Conservation (phyloP, 2,888 invertebrate genomes). For the Drosophila recens region DNA sequence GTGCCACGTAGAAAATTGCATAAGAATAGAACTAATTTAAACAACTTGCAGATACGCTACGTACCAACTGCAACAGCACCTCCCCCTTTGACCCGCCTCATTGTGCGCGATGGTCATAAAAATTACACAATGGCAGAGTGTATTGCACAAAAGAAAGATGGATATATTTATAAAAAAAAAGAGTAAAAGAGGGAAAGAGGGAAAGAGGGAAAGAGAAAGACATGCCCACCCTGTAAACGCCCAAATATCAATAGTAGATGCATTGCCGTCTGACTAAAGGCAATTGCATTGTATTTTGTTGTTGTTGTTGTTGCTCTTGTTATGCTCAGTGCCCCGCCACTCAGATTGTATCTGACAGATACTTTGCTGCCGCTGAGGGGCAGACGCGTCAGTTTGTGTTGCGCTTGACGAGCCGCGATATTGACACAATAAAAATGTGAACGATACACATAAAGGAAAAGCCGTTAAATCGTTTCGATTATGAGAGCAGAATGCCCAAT, state of each 20-base stretch:
- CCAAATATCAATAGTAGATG: constrained; percentile 50
- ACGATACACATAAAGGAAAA: constrained; percentile 6
- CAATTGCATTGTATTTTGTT: constrained; percentile 39
- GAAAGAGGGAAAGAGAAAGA: not conserved
- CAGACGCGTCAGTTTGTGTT: constrained; percentile 34
- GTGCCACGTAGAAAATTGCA: constrained; percentile 78
- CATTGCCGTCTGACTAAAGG: constrained; percentile 38
- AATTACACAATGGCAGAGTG: constrained; percentile 64
- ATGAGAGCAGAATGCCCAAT: not conserved
- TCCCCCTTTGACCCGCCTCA: constrained; percentile 7
- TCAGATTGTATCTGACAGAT: constrained; percentile 57
- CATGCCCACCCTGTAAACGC: constrained; percentile 27
- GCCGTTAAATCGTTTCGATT: constrained; percentile 4
- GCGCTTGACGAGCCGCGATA: constrained; percentile 38
- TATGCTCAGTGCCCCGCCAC: constrained; percentile 9
- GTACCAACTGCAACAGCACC: constrained; percentile 20
- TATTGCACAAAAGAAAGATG: not conserved
- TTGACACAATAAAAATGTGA: constrained; percentile 35
- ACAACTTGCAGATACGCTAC: constrained; percentile 67
- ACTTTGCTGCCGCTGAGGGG: constrained; percentile 23
- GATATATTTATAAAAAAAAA: not conserved
- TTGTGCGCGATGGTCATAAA: constrained; percentile 58
- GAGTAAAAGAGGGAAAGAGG: too few species aligned
- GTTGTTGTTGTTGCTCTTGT: constrained; percentile 17
- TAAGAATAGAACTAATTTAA: constrained; percentile 82